Evolutionary conservation across 2,797 vertebrate genomes (phyloP).

Genomic region (Lacerta agilis): DNA sequence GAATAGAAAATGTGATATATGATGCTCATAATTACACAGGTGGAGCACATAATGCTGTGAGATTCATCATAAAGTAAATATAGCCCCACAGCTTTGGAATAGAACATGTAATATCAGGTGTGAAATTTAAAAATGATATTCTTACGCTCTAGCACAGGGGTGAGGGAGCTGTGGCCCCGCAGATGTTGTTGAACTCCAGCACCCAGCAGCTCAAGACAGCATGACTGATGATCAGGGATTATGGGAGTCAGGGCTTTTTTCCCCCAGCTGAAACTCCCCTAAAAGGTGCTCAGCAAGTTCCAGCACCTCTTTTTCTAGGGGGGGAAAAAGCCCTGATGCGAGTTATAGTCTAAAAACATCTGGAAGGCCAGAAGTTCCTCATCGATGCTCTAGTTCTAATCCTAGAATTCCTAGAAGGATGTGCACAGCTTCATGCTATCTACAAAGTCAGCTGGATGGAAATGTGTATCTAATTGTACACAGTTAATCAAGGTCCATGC

Average conservation of each 20-base stretch:
- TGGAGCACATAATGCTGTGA: background rate
- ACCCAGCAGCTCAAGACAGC: too few species aligned
- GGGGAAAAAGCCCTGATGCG: too few species aligned
- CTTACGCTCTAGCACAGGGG: background rate
- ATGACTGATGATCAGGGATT: too few species aligned
- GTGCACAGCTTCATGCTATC: background rate
- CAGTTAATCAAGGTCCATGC: background rate
- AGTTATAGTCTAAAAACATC: too few species aligned
- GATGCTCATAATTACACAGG: background rate
- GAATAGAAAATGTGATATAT: background rate
- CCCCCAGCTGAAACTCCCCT: too few species aligned
- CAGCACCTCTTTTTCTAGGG: too few species aligned
- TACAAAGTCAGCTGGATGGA: background rate
- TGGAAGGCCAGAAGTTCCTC: too few species aligned
- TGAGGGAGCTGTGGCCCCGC: background rate
- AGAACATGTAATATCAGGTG: background rate
- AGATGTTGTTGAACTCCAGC: too few species aligned
- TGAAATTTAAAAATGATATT: background rate
- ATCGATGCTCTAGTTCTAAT: too few species aligned
- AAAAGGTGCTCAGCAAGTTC: too few species aligned
- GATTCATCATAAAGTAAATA: background rate
- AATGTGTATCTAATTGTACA: background rate
- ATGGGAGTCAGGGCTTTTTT: too few species aligned
- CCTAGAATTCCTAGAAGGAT: too few species aligned
- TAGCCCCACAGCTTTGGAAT: background rate